Percentiles rank a stretch among this genome's conserved stretches.
Conservation (phyloP, 2,113 vertebrate genomes). For the Shinisaurus crocodilurus region DNA sequence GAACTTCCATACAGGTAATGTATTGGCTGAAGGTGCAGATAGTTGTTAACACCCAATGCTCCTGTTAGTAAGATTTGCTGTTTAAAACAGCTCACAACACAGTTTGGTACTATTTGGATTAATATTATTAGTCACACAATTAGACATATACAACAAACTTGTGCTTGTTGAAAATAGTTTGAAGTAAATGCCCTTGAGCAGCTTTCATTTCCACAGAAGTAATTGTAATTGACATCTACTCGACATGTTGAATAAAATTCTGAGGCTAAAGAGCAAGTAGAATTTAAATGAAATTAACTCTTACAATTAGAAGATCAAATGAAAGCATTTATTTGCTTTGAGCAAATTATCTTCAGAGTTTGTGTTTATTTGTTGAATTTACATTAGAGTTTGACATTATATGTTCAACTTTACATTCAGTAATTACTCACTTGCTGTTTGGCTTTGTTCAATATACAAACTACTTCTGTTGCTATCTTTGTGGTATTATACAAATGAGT, state of each 20-base stretch:
- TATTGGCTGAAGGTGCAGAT: neutral
- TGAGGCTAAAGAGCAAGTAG: neutral
- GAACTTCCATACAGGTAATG: too few relatives aligned
- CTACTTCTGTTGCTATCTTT: neutral
- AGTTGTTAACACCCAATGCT: neutral
- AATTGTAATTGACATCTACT: slow-evolving; percentile 5
- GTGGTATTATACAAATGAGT: neutral
- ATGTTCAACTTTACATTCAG: neutral
- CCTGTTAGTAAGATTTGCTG: neutral
- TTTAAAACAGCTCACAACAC: neutral
- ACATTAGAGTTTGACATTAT: neutral
- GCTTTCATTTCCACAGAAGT: neutral
- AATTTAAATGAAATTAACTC: neutral
- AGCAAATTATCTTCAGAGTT: neutral
- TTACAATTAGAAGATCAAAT: neutral
- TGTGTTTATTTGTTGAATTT: neutral
- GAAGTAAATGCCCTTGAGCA: slow-evolving; percentile 1
- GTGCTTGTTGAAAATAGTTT: neutral
- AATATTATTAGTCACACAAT: neutral
- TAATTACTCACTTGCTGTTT: neutral
- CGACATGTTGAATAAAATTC: slow-evolving; percentile 5
- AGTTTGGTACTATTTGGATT: neutral
- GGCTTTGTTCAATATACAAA: neutral
- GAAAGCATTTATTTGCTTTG: neutral
- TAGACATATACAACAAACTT: neutral